Evolutionary conservation across 2,113 vertebrate species (phyloP), one percentile per base, ranked within the genome.

Genomic region (Calypte anna): DNA sequence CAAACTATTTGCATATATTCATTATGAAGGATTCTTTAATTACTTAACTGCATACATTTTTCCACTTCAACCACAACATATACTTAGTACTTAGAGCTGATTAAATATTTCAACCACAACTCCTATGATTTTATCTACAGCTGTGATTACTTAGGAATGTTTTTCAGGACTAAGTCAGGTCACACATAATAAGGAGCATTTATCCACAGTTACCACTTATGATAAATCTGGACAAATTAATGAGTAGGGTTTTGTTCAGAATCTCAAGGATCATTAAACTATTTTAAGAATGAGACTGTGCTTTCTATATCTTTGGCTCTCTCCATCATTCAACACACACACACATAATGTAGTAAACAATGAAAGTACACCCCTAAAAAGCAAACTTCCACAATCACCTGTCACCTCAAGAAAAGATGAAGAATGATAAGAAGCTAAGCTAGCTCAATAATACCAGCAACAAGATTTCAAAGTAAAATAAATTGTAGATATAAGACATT

Each of bases 21-120:
- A 82, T 72, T 89, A 81, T 53, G 72, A 94, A 85, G 67, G 69
- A 93, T 50, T 58, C 74, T 84, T 96, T 94, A 97, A 96, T 94
- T 93, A 93, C 84, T 95, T 96, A 91, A 94, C 92, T 94, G 86
- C 93, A 87, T 87, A 82, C 91, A 87, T 86, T 95, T 96, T 95
- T 73, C 95, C 89, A 96, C 82, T 97, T 93, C 89, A 86, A 86
- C 31, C 0, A 18, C 46, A 73, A 92, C 92, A 58, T 38, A 86
- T 76, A 82, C 74, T 94, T 84, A 83, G 77, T 46, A 89, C 89
- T 91, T 84, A 83, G 89, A 79, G 53, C 62, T 89, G 58, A 91
- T 92, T 82, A 92, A 86, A 95, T 62, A 94, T 92, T 94, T 89
- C 59, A 82, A 89, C 74, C 76, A 82, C 62, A 68, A 61, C 55